Percentiles rank a stretch among this genome's conserved stretches.
phyloP scores from a whole-genome alignment of 2,113 vertebrate genomes.

The Mesocricetus auratus region DNA sequence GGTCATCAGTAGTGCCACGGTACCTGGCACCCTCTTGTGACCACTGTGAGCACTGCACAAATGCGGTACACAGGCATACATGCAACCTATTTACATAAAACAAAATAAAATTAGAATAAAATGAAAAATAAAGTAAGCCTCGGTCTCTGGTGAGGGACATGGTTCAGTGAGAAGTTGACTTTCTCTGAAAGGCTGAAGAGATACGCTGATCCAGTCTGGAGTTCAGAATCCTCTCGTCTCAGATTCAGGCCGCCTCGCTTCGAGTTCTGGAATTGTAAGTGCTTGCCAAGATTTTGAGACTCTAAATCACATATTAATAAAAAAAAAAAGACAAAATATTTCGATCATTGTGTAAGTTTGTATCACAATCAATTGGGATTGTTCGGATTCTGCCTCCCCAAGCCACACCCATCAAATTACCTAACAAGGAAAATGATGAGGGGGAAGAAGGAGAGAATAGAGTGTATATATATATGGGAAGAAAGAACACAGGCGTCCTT shows the following conservation, averaged over 20 bases:
- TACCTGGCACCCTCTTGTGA: not conserved
- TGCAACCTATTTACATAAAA: not conserved
- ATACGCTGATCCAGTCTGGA: not conserved
- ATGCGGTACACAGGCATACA: not conserved
- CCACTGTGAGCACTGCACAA: not conserved
- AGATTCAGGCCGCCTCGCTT: no score
- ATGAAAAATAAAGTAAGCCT: not conserved
- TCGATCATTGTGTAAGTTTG: constrained; percentile 22
- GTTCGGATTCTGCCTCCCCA: not conserved
- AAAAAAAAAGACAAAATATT: not conserved
- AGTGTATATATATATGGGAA: not conserved
- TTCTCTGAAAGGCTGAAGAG: not conserved
- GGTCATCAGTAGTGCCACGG: not conserved
- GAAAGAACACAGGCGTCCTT: not conserved
- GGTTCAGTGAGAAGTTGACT: not conserved
- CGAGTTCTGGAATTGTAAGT: no score
- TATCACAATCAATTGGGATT: not conserved
- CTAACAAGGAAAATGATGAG: not conserved
- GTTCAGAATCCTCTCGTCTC: no score
- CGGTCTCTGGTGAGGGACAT: not conserved
- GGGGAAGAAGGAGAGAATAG: not conserved
- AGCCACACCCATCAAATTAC: not conserved
- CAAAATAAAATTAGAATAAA: not conserved
- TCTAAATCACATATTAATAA: not conserved
- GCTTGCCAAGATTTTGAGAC: not conserved